Evolutionary conservation across 2,888 invertebrate species (phyloP).

Genomic region (Acanthopleura granulata): DNA sequence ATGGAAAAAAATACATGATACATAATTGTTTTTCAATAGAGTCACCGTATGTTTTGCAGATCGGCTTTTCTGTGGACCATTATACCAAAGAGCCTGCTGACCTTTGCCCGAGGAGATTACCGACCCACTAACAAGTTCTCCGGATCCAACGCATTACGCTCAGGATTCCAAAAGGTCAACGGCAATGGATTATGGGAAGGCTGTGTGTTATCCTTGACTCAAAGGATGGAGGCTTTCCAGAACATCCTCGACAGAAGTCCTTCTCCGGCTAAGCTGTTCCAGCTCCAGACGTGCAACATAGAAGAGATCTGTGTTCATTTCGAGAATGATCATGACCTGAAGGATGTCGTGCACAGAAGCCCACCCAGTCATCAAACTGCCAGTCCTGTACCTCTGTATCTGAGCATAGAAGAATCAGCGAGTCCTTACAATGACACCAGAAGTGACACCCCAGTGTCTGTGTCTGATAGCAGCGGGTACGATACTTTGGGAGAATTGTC

Average conservation of each 20-base stretch:
- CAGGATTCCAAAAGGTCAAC: slow-evolving; percentile 25
- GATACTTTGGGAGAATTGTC: background rate
- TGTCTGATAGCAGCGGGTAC: background rate
- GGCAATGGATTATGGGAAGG: background rate
- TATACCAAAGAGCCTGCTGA: slow-evolving; percentile 43
- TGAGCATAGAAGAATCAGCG: too few relatives aligned
- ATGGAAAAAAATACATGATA: too few relatives aligned
- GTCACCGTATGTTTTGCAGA: slow-evolving; percentile 6
- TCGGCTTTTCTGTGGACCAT: slow-evolving; percentile 51
- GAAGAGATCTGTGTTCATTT: too few relatives aligned
- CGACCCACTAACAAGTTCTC: slow-evolving; percentile 42
- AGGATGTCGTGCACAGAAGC: too few relatives aligned
- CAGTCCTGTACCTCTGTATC: too few relatives aligned
- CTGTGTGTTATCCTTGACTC: background rate
- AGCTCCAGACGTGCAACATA: background rate
- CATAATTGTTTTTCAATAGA: too few relatives aligned
- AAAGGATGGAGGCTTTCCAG: background rate
- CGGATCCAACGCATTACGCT: slow-evolving; percentile 44
- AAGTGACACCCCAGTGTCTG: background rate
- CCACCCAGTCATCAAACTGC: too few relatives aligned
- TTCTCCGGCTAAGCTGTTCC: background rate
- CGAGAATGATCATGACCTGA: too few relatives aligned
- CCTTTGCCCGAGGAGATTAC: slow-evolving; percentile 50
- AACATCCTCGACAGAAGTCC: background rate
- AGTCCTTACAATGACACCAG: background rate